phyloP scores from a whole-genome alignment of 2,888 invertebrate genomes.

The Lochmaea capreae region DNA sequence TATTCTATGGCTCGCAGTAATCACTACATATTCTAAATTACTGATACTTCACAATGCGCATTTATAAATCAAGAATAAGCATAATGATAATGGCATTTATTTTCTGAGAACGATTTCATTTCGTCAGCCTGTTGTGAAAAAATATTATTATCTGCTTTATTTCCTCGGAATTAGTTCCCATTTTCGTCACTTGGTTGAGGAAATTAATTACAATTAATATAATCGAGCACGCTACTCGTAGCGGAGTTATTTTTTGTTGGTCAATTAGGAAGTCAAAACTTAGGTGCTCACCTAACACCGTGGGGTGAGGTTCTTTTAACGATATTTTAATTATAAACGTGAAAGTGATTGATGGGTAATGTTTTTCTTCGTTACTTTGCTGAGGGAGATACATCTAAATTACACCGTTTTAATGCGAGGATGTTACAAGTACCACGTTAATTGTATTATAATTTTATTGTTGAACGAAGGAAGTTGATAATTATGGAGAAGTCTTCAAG shows the following conservation, averaged over 20 bases:
- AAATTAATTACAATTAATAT: conserved; percentile 7
- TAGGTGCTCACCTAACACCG: conserved; percentile 13
- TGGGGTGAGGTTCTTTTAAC: conserved; percentile 29
- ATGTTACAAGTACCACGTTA: conserved; percentile 31
- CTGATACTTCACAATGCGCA: too few species aligned
- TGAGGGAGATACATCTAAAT: conserved; percentile 28
- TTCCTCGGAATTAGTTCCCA: neutral
- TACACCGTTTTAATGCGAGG: conserved; percentile 29
- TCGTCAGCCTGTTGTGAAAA: neutral
- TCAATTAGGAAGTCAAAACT: conserved; percentile 33
- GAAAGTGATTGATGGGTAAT: conserved; percentile 32
- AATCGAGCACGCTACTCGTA: conserved; percentile 8
- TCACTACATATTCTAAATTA: too few species aligned
- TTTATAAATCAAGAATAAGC: too few species aligned
- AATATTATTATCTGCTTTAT: neutral
- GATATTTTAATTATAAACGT: conserved; percentile 35
- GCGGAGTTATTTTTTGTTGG: conserved; percentile 20
- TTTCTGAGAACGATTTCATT: too few species aligned
- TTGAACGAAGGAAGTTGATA: conserved; percentile 26
- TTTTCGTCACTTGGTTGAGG: neutral
- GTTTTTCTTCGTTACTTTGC: conserved; percentile 22
- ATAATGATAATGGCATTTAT: too few species aligned
- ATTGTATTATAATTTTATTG: conserved; percentile 22
- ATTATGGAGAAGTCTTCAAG: conserved; percentile 24
- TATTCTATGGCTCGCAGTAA: too few species aligned